Base-by-base conservation (phyloP, 2,888 invertebrate species). In the Auanema freiburgensis region DNA sequence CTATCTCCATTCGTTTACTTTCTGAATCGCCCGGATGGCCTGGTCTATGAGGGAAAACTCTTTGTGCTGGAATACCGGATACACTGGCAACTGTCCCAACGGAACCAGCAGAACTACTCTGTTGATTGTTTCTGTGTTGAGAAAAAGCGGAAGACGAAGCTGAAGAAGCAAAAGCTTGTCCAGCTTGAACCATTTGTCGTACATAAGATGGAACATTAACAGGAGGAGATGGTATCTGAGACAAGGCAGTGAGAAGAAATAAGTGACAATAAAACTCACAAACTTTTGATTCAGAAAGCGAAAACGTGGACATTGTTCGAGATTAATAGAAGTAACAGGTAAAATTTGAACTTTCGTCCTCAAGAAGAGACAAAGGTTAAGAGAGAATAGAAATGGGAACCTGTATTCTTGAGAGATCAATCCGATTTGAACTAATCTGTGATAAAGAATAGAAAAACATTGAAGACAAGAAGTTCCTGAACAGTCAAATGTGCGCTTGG, bases 391-490 rank as follows among this genome's bases (percentile, higher is more conserved):
- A 8, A 46, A 21, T 18, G 46, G n/a, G 6, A 44, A 65, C 72
- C 70, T 63, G 56, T 63, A 70, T 14, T 41, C 23, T n/a, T 49
- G 33, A 14, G 59, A 59, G 16, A 77, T 52, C 12, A 80, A 57
- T 16, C 79, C 78, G 21, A 79, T 67, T 51, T 75, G 74, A 6
- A 65, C 63, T 14, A 81, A 63, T 43, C 78, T 71, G 57, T 72
- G 67, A 57, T 71, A 71, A 18, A 79, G 63, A 40, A 76, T 55
- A 21, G 72, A 71, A 46, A 72, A 80, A 59, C 81, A 81, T 51
- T 79, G 75, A 25, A 67, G 73, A 60, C 81, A 81, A 56, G 79
- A 77, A 40, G 63, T 51, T 8, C 72, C 61, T 0, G 43, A 50
- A 57, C 81, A 81, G 1, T 57, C 33, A 53, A 79, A 79, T 4